These are phyloP conservation scores for Pseudachorutes palmiensis DNA, from an alignment of 1,140 invertebrate genomes.

Conservation along the genomic window DNA sequence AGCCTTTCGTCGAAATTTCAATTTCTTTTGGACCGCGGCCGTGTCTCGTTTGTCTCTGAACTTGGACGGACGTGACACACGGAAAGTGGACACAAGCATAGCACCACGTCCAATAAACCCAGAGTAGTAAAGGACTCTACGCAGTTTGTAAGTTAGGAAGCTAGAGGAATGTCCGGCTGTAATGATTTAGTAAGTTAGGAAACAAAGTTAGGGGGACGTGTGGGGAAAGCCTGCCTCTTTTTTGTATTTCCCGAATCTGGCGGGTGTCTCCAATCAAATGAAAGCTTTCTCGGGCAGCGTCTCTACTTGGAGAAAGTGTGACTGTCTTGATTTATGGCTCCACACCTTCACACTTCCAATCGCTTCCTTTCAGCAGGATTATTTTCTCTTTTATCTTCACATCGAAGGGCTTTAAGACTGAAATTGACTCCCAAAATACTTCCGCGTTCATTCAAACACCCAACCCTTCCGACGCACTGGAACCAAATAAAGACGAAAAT, in stretches of 20 bases:
- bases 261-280: constrained; percentile 1
- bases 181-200: constrained; percentile 1
- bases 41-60: not conserved
- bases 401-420: not conserved
- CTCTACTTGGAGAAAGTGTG: not conserved
- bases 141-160: not conserved
- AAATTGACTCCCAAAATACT: not conserved
- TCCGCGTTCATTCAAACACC: not conserved
- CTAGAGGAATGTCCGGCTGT: not conserved
- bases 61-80: not conserved
- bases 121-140: not conserved
- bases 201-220: constrained; percentile 2
- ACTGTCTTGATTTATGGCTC: not conserved
- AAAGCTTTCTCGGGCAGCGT: not conserved
- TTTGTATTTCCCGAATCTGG: not conserved
- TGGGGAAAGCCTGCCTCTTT: not conserved
- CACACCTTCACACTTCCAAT: not conserved
- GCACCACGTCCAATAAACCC: not conserved
- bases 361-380: not conserved
- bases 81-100: not conserved
- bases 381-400: not conserved
- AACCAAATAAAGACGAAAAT: not conserved
- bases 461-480: not conserved
- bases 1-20: not conserved
- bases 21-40: not conserved